phyloP scores from a whole-genome alignment of 2,888 invertebrate species.

The Folsomia candida region DNA sequence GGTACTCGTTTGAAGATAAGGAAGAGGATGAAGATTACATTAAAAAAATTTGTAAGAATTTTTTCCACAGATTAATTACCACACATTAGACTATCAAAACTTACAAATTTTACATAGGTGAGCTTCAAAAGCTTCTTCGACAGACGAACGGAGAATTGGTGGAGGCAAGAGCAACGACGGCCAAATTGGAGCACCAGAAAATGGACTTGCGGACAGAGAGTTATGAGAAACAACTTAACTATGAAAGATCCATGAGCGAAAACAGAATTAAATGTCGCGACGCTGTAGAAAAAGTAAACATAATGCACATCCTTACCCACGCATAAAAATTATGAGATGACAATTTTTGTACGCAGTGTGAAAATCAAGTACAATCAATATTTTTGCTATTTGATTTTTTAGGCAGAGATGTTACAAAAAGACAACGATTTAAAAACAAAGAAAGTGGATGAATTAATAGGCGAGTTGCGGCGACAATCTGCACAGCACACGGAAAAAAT shows the following conservation, averaged over 20 bases:
- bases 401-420: slow-evolving; percentile 35
- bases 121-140: slow-evolving; percentile 39
- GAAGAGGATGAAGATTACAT: slow-evolving; percentile 33
- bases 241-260: slow-evolving; percentile 33
- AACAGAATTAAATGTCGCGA: slow-evolving; percentile 26
- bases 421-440: slow-evolving; percentile 18
- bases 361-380: background rate
- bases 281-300: slow-evolving; percentile 35
- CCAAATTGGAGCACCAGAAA: slow-evolving; percentile 44
- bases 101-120: too few relatives aligned
- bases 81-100: too few relatives aligned
- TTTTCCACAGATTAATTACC: too few relatives aligned
- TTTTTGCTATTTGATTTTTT: background rate
- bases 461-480: slow-evolving; percentile 24
- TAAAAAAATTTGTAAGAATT: slow-evolving; percentile 38
- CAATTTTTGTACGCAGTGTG: background rate
- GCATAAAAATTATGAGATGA: background rate
- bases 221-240: slow-evolving; percentile 32
- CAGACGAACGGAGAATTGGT: slow-evolving; percentile 46
- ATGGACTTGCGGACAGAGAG: slow-evolving; percentile 25
- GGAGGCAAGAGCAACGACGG: slow-evolving; percentile 35
- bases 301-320: background rate
- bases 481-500: slow-evolving; percentile 17
- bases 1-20: slow-evolving; percentile 16
- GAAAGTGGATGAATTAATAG: slow-evolving; percentile 25